Evolutionary conservation across 2,888 invertebrate genomes (phyloP).

Genomic region (Phytoseiulus persimilis): DNA sequence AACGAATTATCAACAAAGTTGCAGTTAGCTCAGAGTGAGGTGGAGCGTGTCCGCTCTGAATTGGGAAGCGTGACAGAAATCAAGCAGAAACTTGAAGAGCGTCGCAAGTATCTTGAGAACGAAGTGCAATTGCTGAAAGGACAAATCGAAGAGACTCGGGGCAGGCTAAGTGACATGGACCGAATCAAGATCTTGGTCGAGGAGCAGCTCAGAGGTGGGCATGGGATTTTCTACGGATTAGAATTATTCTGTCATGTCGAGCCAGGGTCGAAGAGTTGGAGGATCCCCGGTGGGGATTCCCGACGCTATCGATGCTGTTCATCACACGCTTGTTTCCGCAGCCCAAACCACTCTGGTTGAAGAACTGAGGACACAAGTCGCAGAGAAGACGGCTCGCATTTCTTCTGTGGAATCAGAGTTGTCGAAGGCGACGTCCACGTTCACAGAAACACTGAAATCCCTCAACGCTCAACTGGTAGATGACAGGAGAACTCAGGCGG

Average conservation of each 20-base stretch:
- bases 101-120: background rate
- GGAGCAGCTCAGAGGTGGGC: background rate
- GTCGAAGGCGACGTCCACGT: background rate
- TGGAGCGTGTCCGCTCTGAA: background rate
- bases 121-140: background rate
- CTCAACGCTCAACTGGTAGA: background rate
- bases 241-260: too few species aligned
- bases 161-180: background rate
- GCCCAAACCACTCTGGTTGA: background rate
- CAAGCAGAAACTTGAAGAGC: slow-evolving; percentile 11
- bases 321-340: background rate
- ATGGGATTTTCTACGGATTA: background rate
- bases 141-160: background rate
- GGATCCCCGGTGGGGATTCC: too few species aligned
- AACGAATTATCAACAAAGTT: background rate
- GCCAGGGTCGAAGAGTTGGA: too few species aligned
- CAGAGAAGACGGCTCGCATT: background rate
- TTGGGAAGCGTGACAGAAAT: background rate
- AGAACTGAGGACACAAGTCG: background rate
- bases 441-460: background rate
- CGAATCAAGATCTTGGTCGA: background rate
- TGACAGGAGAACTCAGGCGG: background rate
- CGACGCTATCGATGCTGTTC: too few species aligned
- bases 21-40: background rate
- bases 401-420: background rate